Base-by-base conservation (phyloP, 2,888 invertebrate genomes). In the Lomographa bimaculata region DNA sequence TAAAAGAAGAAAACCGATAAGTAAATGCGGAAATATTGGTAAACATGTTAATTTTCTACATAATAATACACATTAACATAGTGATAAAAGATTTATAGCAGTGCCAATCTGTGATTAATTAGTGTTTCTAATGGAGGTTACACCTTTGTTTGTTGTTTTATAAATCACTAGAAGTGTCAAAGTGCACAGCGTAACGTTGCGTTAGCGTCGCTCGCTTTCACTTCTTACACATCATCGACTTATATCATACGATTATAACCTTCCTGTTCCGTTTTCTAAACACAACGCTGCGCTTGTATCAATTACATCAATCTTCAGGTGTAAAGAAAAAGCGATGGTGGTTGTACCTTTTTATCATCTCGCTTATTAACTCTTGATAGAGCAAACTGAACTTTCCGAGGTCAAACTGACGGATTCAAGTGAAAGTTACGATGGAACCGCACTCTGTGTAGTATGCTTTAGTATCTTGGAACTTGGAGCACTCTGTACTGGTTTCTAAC, bases 371-470 rank as follows among this genome's bases (percentile, higher is more conserved):
- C n/a, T 37, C 33, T 17, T 46, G 45, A 38, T 49, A 28, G 34
- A 38, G 28, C 28, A 40, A 45, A 41, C 39, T 39, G 32, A 29
- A 30, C 39, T 36, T 27, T 28, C 4, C 50, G 71, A 71, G 74
- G 74, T 73, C 71, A 64, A 57, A 34, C 20, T 66, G 70, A 67
- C 68, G 60, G 56, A 60, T 57, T 49, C 52, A 44, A 71, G 71
- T 71, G 65, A 75, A 75, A 74, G 75, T 73, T 49, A 46, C 60
- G 33, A 39, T 45, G 36, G 32, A 36, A 38, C 26, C 9, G 7
- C 9, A 7, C 26, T 25, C 16, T 7, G 12, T 39, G 5, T 8
- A 24, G 11, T 27, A 19, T 7, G 4, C 14, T 25, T 35, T 8
- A 18, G 8, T 7, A n/a, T 17, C 25, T 35, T 10, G 17, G 7